phyloP scores from a whole-genome alignment of 2,888 invertebrate species.

The Macrophya alboannulata region DNA sequence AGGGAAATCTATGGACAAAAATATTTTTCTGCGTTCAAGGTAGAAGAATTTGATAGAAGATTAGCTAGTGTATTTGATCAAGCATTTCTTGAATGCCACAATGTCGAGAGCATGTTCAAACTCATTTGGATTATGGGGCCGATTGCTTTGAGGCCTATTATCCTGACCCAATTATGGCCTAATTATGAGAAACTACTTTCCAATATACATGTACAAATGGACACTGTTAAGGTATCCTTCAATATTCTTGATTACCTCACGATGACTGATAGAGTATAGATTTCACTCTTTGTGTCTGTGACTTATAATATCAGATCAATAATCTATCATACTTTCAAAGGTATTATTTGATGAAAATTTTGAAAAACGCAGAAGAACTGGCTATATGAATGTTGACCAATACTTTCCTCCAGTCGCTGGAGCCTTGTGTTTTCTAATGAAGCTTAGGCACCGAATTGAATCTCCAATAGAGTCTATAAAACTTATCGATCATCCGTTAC shows the following conservation, averaged over 20 bases:
- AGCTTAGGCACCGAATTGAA: slow-evolving; percentile 84
- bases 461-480: slow-evolving; percentile 84
- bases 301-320: neutral
- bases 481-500: slow-evolving; percentile 85
- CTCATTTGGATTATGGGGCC: slow-evolving; percentile 88
- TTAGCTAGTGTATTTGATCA: slow-evolving; percentile 91
- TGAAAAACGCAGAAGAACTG: slow-evolving; percentile 59
- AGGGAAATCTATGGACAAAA: no score
- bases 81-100: slow-evolving; percentile 91
- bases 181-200: slow-evolving; percentile 86
- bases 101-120: slow-evolving; percentile 85
- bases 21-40: slow-evolving; percentile 65
- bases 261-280: neutral
- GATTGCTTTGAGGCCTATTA: slow-evolving; percentile 88
- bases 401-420: slow-evolving; percentile 91
- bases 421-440: slow-evolving; percentile 87
- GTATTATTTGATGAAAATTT: slow-evolving; percentile 69
- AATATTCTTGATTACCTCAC: neutral
- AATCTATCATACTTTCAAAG: slow-evolving; percentile 61
- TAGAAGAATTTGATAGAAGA: slow-evolving; percentile 88
- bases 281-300: neutral
- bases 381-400: slow-evolving; percentile 81
- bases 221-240: slow-evolving; percentile 83
- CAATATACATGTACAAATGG: slow-evolving; percentile 85
- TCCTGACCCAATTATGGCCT: slow-evolving; percentile 87